Evolutionary conservation across 2,113 vertebrate genomes (phyloP), one percentile per base, ranked within the genome.

Genomic region (Circaetus gallicus): DNA sequence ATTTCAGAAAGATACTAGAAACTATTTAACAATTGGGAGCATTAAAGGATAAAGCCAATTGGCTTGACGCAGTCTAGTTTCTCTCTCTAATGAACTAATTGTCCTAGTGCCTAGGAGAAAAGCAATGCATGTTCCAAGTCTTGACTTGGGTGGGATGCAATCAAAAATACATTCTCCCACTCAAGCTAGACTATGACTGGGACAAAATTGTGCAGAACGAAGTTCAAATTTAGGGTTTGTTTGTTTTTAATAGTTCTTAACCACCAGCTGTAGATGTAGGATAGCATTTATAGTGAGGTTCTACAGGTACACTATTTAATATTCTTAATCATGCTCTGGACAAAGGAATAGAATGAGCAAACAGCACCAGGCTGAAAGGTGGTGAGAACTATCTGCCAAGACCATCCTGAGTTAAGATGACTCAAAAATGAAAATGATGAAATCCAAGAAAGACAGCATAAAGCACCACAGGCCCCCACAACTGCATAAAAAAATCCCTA

Each of bases 101-200:
- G 36, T 49, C 66, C 34, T 40, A 65, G 13, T 49, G 29, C 66
- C 59, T 26, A 63, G 10, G 7, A 89, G 29, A 67, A 81, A 81
- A 91, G 16, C 38, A 92, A 63, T 29, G 58, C 10, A 32, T 0
- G 0, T 43, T 45, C 19, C 9, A 34, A 28, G 36, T 16, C 43
- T 61, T 66, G 52, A 74, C 38, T 70, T 47, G n/a, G 9, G 29
- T 47, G 32, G 10, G 32, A 62, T 20, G 56, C 17, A 24, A 20
- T 42, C 2, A 73, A 70, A 92, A 92, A 77, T 6, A 83, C 9
- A 45, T 70, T 59, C 17, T 82, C 8, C 31, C 29, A 69, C 24
- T 65, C 63, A 74, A 65, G 11, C 22, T 59, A 61, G 50, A 67
- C 20, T 43, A 73, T 13, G 21, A 73, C 0, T 38, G 45, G 21